phyloP scores from a whole-genome alignment of 2,113 vertebrate species.

The Ammodramus savannarum region DNA sequence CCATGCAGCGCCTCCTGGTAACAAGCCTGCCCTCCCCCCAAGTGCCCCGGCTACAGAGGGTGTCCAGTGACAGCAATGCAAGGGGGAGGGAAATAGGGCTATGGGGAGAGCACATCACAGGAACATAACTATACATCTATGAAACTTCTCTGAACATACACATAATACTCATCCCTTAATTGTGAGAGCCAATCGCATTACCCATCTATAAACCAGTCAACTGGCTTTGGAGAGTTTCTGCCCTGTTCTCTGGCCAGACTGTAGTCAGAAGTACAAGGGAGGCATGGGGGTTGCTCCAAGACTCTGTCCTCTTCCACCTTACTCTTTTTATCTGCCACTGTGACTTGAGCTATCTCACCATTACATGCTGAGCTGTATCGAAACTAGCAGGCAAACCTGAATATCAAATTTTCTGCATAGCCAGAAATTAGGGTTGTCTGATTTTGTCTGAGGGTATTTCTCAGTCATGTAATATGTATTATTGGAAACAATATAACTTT shows the following conservation, averaged over 20 bases:
- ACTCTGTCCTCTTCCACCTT: background rate
- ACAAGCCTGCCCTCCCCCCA: background rate
- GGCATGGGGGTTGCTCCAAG: background rate
- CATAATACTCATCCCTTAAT: background rate
- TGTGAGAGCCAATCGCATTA: background rate
- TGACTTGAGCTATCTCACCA: background rate
- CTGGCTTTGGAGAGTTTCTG: background rate
- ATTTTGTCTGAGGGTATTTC: background rate
- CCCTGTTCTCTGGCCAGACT: background rate
- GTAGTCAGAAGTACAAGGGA: background rate
- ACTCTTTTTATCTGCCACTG: background rate
- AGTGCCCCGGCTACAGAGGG: background rate
- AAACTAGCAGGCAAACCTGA: background rate
- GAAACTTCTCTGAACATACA: background rate
- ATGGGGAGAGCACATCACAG: background rate
- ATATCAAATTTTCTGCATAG: background rate
- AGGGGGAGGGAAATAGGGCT: background rate
- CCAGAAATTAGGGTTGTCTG: background rate
- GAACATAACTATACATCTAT: background rate
- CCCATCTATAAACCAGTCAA: background rate
- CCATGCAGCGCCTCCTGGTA: background rate
- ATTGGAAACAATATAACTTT: background rate
- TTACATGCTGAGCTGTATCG: background rate
- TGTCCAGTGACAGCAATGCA: background rate
- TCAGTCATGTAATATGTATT: rapidly evolving